Evolutionary conservation across 1,140 invertebrate genomes (phyloP), one percentile per base, ranked within the genome.

Genomic region (Hylaeus anthracinus): DNA sequence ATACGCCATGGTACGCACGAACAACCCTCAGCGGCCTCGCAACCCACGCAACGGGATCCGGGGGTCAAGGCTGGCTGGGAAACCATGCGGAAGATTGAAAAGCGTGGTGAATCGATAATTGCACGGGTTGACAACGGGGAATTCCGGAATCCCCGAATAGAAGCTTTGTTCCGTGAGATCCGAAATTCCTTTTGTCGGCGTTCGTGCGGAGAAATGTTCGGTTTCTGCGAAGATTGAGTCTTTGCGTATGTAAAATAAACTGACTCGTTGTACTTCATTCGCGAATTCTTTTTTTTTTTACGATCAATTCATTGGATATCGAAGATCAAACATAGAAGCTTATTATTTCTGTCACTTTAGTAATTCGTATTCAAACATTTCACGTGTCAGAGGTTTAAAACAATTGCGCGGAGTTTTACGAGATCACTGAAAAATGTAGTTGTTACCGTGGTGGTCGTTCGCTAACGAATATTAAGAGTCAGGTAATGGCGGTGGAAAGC

Each of bases 61-160:
- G 84, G 64, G 86, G 85, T 85, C 88, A 88, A 73, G 86, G 81
- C 58, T 76, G 37, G 55, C 10, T 12, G 66, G 48, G 6, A 37
- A 64, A 26, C 51, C 66, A 69, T 43, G 69, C 43, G 43, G 41
- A 83, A 81, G 12, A 80, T 82, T 41, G 76, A 85, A 81, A 85
- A 79, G 48, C 55, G 8, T 4, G 45, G 48, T 12, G 61, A 84
- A 86, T 88, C 83, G 72, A 84, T 88, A 83, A 69, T 84, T 26
- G 84, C 82, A 69, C 85, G 73, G n/a, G 74, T 85, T 56, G 69
- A 65, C 79, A 67, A 65, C 9, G 45, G 55, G 51, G 48, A 45
- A 69, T 45, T 72, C 15, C 12, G 3, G 43, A 14, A 53, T 48
- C n/a, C 43, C 26, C 26, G 37, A 58, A 43, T 5, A 1, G 45